Conservation (phyloP, 2,797 vertebrate species). For the Rhabdomys pumilio region DNA sequence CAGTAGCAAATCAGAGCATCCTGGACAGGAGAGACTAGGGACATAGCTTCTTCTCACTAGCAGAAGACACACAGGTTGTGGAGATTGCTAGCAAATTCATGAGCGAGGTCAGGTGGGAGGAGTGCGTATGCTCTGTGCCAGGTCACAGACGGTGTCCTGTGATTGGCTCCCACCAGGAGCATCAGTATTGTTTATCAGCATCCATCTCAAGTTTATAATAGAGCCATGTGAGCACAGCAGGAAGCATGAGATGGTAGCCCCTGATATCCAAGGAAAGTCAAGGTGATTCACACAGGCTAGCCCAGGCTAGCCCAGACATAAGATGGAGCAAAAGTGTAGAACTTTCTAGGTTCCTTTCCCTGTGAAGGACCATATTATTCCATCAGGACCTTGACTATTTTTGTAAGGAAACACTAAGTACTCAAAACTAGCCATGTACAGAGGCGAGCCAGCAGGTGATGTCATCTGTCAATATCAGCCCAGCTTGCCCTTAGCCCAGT, state of each 20-base stretch:
- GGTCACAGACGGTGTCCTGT: no score
- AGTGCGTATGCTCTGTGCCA: neutral
- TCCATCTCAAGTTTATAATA: neutral
- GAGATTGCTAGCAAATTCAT: neutral
- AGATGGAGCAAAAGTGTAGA: fast-evolving
- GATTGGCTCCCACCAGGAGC: neutral
- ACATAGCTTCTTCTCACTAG: neutral
- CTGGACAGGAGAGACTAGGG: neutral
- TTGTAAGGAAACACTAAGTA: neutral
- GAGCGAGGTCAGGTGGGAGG: neutral
- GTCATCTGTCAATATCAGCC: neutral
- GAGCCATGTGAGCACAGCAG: neutral
- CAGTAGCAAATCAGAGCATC: neutral
- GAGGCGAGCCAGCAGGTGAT: no score
- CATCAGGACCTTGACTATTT: neutral
- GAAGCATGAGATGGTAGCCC: neutral
- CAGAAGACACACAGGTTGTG: neutral
- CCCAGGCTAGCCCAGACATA: neutral
- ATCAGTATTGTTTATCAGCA: fast-evolving
- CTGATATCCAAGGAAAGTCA: neutral
- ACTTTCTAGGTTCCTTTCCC: neutral
- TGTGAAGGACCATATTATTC: neutral
- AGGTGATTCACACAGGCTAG: neutral
- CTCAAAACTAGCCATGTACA: neutral
- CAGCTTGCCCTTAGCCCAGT: neutral